Evolutionary conservation across 2,797 vertebrate genomes (phyloP), one percentile per base, ranked within the genome.

Genomic region (Knipowitschia caucasica): DNA sequence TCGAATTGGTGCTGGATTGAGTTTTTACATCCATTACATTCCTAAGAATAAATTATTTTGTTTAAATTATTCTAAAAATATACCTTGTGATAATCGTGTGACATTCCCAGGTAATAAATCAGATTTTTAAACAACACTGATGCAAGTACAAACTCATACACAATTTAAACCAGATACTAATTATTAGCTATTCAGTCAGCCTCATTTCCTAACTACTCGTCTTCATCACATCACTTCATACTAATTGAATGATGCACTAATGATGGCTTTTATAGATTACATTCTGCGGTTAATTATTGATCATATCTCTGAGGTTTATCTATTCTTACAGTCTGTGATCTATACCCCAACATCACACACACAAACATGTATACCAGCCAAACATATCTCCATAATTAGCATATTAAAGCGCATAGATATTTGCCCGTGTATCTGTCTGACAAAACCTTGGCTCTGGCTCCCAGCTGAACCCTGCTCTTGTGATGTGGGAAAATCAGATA

Each of bases 391-490:
- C 11, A n/a, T 34, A 2, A 34, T n/a, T n/a, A 33, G 12, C 12
- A 14, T 33, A 33, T n/a, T n/a, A 34, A 34, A 5, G 3, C 1
- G 7, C 4, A 10, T 20, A 10, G 5, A 39, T 20, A 11, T 39
- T 21, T 39, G 18, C 36, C 11, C 14, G 30, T 39, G 10, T 21
- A 21, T 10, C 36, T 18, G 15, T 46, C 26, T 27, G 24, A 29
- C 4, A 9, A 21, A 21, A 5, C 26, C 4, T 46, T 40, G 56
- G 47, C 43, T 34, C 33, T 61, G 73, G 72, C 67, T 59, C 77
- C 75, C 75, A 60, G 62, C 50, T 78, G 68, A 77, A 52, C 77
- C 71, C 18, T 49, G 18, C 17, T 31, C 15, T 20, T 46, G 44
- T 8, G 7, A 27, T 27, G 24, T 33, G 29, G 18, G 45, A 33